phyloP scores from a whole-genome alignment of 2,113 vertebrate species.

The Brevimyrus niger region DNA sequence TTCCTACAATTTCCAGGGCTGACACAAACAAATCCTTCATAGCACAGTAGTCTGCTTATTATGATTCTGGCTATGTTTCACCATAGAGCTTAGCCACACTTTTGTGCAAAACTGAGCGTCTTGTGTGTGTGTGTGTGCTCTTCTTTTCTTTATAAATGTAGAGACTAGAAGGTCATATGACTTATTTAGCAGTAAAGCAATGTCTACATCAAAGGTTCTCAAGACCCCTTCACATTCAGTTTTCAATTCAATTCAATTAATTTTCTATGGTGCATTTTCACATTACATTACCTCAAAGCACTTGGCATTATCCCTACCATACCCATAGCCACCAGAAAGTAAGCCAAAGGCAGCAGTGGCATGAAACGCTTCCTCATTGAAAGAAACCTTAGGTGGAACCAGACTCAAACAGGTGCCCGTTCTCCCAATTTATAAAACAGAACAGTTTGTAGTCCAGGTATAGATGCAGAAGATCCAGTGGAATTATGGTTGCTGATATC shows the following conservation, averaged over 20 bases:
- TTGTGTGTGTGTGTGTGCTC: not conserved
- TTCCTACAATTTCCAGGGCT: not conserved
- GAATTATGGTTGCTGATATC: not conserved
- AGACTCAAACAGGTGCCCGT: not conserved
- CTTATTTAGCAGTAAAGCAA: not conserved
- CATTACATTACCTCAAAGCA: not conserved
- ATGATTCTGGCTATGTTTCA: not conserved
- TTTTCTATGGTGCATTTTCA: not conserved
- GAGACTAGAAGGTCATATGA: not conserved
- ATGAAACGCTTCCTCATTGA: not conserved
- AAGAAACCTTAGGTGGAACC: not conserved
- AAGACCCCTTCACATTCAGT: not conserved
- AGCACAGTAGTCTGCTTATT: not conserved
- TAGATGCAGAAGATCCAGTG: not conserved
- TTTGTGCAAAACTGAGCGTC: not conserved
- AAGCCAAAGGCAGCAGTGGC: not conserved
- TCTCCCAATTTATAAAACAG: not conserved
- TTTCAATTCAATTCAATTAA: not conserved
- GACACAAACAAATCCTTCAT: not conserved
- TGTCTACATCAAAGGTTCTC: constrained; percentile 15
- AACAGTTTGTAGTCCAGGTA: not conserved
- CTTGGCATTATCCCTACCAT: not conserved
- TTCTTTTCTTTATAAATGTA: constrained; percentile 4
- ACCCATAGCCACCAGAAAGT: not conserved
- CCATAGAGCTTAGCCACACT: not conserved